Evolutionary conservation across 2,113 vertebrate genomes (phyloP).

Genomic region (Lepisosteus osseus): DNA sequence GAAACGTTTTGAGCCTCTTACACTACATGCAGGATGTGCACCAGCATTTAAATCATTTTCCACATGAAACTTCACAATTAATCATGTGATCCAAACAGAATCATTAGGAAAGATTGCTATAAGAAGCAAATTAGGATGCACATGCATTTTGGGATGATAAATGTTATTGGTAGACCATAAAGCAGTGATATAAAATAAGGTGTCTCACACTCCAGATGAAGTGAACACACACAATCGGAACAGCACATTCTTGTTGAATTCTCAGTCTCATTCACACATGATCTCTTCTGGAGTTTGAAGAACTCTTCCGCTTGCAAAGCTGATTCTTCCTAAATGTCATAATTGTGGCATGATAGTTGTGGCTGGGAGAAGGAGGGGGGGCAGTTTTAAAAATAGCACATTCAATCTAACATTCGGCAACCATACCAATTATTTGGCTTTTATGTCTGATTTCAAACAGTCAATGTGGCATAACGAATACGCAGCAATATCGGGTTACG

Average conservation of each 20-base stretch:
- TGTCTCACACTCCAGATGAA: background rate
- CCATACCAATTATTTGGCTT: constrained; percentile 6
- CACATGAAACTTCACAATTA: too few species aligned
- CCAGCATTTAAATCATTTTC: too few species aligned
- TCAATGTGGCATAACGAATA: constrained; percentile 8
- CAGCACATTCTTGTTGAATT: background rate
- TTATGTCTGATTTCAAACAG: constrained; percentile 7
- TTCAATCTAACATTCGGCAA: background rate
- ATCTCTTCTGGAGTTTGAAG: background rate
- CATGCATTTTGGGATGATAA: too few species aligned
- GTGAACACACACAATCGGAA: background rate
- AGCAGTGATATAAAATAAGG: too few species aligned
- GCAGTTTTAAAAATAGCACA: background rate
- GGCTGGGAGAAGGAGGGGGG: background rate
- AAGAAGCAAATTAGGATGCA: too few species aligned
- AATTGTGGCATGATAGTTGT: background rate
- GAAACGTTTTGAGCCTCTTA: too few species aligned
- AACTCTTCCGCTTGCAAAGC: background rate
- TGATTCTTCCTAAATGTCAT: background rate
- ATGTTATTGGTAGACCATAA: too few species aligned
- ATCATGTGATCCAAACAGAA: too few species aligned
- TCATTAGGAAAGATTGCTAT: too few species aligned
- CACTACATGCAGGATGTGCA: too few species aligned
- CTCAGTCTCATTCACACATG: background rate
- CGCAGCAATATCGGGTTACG: constrained; percentile 21